Base-by-base conservation (phyloP, 2,888 invertebrate species). In the Tenthredo scrophulariae region DNA sequence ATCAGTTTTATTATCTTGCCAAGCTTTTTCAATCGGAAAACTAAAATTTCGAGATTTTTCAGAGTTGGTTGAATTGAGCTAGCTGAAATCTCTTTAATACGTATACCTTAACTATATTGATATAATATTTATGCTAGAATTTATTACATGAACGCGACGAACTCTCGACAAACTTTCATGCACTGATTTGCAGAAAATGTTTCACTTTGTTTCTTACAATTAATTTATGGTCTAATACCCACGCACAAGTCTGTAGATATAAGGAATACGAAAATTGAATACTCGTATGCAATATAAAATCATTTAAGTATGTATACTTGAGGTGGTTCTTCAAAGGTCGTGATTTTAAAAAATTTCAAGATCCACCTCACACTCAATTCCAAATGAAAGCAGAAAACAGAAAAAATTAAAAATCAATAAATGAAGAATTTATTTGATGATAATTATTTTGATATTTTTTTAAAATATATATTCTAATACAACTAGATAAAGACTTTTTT, bases 181-280 rank as follows among this genome's bases (percentile, higher is more conserved):
- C 67, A 77, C 70, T 85, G 85, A 86, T 86, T 86, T 80, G 85
- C 86, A 84, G 72, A 62, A 72, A 65, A 84, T 54, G 18, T 77
- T 13, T 29, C 54, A 26, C 62, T 43, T 77, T 10, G 79, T 54
- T 77, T 54, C 18, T 67, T 67, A 67, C 33, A 29, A 67, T 62
- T 62, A 62, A 62, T 62, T 7, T 10, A 62, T 22, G 62, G 62
- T 62, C 62, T 62, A 13, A 62, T 62, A 26, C 22, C 62, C 62
- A 62, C 13, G 22, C 22, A 62, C 9, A 3, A 62, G 22, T 62
- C 26, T 26, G 22, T 62, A 62, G 2, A 62, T 7, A 22, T 26
- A 26, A 62, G 26, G 3, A 62, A 62, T 62, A 2, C 10, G 62
- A 62, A 3, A 62, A 62, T 62, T 9, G 62, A 22, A 62, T 62